Evolutionary conservation across 2,797 vertebrate genomes (phyloP).

Genomic region (Vipera ursinii): DNA sequence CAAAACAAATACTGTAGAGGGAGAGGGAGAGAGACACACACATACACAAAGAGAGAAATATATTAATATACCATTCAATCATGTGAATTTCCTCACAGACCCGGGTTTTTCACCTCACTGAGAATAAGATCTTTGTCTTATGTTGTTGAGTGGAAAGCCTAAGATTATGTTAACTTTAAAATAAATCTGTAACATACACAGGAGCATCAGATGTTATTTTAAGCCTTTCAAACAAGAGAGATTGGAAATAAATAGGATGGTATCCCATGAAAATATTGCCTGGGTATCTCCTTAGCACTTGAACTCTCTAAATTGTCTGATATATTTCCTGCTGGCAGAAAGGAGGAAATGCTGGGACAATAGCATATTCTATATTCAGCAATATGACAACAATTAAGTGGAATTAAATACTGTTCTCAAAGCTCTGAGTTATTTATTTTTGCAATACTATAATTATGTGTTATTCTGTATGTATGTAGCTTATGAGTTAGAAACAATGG

Average conservation of each 20-base stretch:
- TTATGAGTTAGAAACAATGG: not conserved
- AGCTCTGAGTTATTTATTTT: not conserved
- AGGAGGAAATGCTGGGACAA: not conserved
- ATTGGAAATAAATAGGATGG: not conserved
- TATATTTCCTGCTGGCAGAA: not conserved
- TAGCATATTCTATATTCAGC: not conserved
- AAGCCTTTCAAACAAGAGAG: not conserved
- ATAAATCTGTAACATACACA: not conserved
- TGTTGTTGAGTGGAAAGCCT: not conserved
- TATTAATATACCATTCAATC: not conserved
- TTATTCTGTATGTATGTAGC: not conserved
- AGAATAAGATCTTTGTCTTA: not conserved
- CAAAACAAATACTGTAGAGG: not conserved
- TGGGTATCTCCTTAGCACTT: not conserved
- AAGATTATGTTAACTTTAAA: not conserved
- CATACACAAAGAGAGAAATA: not conserved
- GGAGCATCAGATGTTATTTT: not conserved
- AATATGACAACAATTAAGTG: not conserved
- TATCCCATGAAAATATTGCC: not conserved
- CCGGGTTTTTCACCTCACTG: not conserved
- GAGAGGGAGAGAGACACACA: not conserved
- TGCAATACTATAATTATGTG: not conserved
- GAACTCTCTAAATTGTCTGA: not conserved
- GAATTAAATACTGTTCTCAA: not conserved
- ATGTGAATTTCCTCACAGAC: not conserved